Evolutionary conservation across 1,140 invertebrate species (phyloP).

Genomic region (Carcinoscorpius rotundicauda): DNA sequence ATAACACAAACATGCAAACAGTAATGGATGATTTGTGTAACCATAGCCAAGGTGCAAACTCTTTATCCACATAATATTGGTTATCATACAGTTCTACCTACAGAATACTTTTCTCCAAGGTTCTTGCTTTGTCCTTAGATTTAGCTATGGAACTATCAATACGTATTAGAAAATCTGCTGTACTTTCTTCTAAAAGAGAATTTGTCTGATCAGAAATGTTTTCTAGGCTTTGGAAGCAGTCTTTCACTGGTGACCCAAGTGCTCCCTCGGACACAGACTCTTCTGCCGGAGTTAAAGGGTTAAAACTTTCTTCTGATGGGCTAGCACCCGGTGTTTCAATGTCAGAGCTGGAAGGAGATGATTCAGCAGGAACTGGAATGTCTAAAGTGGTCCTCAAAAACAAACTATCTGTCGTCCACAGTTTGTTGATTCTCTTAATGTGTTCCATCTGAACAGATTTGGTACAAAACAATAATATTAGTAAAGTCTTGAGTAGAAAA

Average conservation of each 20-base stretch:
- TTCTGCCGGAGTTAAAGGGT: not conserved
- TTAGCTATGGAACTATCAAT: constrained; percentile 73
- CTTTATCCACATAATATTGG: no score
- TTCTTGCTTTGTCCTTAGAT: constrained; percentile 55
- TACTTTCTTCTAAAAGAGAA: constrained; percentile 40
- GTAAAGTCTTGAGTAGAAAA: no score
- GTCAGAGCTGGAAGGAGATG: constrained; percentile 7
- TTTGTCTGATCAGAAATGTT: not conserved
- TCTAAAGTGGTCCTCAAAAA: constrained; percentile 66
- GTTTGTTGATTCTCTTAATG: constrained; percentile 68
- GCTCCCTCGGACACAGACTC: not conserved
- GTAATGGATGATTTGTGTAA: no score
- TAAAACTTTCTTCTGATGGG: not conserved
- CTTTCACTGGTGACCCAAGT: not conserved
- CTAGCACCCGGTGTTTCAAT: not conserved
- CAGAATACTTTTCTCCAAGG: no score
- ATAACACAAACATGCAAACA: no score
- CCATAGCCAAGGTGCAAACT: no score
- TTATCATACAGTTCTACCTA: no score
- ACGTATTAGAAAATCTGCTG: constrained; percentile 70
- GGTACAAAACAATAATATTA: no score
- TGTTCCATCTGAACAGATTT: constrained; percentile 59
- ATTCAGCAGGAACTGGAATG: constrained; percentile 47
- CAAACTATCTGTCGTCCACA: constrained; percentile 79
- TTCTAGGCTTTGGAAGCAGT: not conserved